Base-by-base conservation (phyloP, 2,113 vertebrate genomes). In the Spea bombifrons region DNA sequence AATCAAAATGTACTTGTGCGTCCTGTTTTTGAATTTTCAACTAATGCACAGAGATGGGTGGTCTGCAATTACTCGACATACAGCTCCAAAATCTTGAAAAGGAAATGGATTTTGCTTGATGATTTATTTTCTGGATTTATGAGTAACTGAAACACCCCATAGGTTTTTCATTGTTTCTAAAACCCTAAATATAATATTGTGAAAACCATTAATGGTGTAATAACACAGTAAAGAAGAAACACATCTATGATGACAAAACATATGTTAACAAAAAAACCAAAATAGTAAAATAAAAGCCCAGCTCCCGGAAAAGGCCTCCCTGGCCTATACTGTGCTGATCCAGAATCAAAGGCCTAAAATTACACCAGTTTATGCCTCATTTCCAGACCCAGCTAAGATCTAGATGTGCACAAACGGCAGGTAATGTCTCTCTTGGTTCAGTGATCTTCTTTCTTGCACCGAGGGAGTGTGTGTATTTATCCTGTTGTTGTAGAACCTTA, bases 1-100 rank as follows among this genome's bases (percentile, higher is more conserved):
- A 77, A 77, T 77, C 75, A 77, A 77, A 77, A 77, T 77, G 75
- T 77, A 70, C 66, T 76, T 76, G 75, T 77, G 67, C 45, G 75
- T 43, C 65, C 75, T 77, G 53, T 77, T 70, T 77, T 77, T 77
- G 55, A 77, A 77, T 77, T 77, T 70, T 16, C 75, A 77, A 49
- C 75, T 77, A 77, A 77, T 76, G 75, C 75, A 77, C 67, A 61
- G 46, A 57, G 75, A 76, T 13, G 17, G 53, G 66, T 70, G 66
- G 66, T 77, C 66, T 63, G 66, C 66, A 77, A 77, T 77, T 77
- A 70, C 53, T 70, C 16, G 16, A 47, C 75, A 70, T 8, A 61
- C 43, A 76, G 45, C 57, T 61, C 75, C 66, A 15, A 61, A 77
- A 77, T 77, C 66, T 69, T n/a, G 43, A 68, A 50, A 52, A 30